These are phyloP conservation scores for Drosophila nannoptera DNA, from an alignment of 1,140 invertebrate species.

Conservation along the genomic window DNA sequence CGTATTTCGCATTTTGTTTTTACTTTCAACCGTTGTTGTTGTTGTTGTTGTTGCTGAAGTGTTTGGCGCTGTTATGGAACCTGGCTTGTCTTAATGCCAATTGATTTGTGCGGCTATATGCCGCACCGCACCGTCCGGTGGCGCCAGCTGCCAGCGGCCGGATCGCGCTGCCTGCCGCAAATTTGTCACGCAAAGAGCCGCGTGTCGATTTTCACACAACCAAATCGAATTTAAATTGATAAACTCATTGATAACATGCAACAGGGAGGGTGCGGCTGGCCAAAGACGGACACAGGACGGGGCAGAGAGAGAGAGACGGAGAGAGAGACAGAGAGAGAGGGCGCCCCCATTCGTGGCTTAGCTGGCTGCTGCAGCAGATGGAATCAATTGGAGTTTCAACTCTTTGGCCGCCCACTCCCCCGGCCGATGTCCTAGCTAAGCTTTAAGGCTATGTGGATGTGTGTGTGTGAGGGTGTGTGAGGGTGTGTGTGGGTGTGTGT, in stretches of 20 bases:
- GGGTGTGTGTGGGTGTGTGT: too few relatives aligned
- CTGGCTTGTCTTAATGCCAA: constrained; percentile 57
- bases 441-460: neutral
- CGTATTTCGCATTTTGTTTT: constrained; percentile 19
- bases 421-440: neutral
- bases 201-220: constrained; percentile 56
- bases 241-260: constrained; percentile 41
- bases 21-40: constrained; percentile 57
- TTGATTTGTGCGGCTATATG: constrained; percentile 56
- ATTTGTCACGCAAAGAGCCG: constrained; percentile 41
- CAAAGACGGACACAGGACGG: neutral
- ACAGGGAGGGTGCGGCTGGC: neutral
- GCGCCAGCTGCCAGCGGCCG: constrained; percentile 15
- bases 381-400: constrained; percentile 34
- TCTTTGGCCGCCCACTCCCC: constrained; percentile 12
- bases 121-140: neutral
- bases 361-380: constrained; percentile 1
- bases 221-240: constrained; percentile 61
- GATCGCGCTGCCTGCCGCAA: neutral
- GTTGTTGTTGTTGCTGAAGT: constrained; percentile 61
- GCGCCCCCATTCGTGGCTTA: neutral
- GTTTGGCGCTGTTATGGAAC: constrained; percentile 43
- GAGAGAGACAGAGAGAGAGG: neutral
- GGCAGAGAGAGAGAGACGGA: neutral
- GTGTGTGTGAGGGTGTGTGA: neutral